These are phyloP conservation scores for Leucoraja ocellata DNA, from an alignment of 2,797 vertebrate genomes.

Conservation along the genomic window DNA sequence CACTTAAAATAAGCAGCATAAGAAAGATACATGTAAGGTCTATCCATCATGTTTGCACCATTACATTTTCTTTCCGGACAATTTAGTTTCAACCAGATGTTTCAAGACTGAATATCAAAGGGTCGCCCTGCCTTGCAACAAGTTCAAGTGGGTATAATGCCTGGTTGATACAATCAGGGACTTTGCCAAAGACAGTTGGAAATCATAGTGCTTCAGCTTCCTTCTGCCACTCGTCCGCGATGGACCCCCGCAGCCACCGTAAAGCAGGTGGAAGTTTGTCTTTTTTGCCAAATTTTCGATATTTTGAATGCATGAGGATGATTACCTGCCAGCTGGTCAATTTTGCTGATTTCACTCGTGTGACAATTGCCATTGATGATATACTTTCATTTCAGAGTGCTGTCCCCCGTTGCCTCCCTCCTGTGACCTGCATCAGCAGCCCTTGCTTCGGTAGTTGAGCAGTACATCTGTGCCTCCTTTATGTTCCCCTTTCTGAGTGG, in stretches of 20 bases:
- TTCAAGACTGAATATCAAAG: conserved; percentile 21
- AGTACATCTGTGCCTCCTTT: conserved; percentile 26
- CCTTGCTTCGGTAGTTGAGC: neutral
- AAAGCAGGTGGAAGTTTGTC: conserved; percentile 34
- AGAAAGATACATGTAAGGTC: neutral
- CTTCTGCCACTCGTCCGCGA: conserved; percentile 35
- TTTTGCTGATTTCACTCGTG: conserved; percentile 36
- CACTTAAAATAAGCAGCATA: neutral
- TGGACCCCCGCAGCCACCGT: conserved; percentile 17
- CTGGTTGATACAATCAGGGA: conserved; percentile 32
- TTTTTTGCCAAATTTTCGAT: conserved; percentile 35
- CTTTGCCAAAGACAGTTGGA: conserved; percentile 35
- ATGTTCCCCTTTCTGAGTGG: conserved; percentile 12
- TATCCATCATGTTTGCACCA: neutral
- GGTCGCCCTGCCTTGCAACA: conserved; percentile 12
- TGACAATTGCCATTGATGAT: conserved; percentile 35
- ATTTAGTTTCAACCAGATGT: conserved; percentile 31
- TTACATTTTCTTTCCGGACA: conserved; percentile 13
- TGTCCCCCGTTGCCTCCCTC: conserved; percentile 4
- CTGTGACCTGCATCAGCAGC: conserved; percentile 17
- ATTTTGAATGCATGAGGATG: conserved; percentile 31
- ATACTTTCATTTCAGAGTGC: conserved; percentile 5
- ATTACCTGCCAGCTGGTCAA: conserved; percentile 38
- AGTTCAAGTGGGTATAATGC: conserved; percentile 29
- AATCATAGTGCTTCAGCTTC: conserved; percentile 37